Evolutionary conservation across 1,140 invertebrate species (phyloP), one percentile per base, ranked within the genome.

Genomic region (Drosophila nebulosa): DNA sequence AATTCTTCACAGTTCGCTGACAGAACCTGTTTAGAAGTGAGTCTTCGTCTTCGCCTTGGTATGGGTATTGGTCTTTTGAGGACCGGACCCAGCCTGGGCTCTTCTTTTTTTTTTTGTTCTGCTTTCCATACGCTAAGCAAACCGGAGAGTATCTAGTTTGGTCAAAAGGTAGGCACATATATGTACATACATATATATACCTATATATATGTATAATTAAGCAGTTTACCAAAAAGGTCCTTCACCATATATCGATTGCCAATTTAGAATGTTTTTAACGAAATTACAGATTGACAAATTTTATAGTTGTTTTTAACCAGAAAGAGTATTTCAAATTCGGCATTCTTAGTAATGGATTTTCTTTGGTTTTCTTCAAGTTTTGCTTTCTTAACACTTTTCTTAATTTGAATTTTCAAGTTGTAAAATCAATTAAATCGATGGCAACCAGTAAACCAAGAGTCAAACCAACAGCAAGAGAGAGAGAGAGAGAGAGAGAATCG

Each of bases 1-100:
- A 84, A 79, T 84, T 84, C 79, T 84, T 84, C 79, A 84, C 79
- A 77, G 79, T 84, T 84, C 76, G 80, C 76, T 84, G 80, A 84
- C 79, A 79, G 80, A 84, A 84, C 80, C 80, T 79, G 80, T 84
- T 84, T 84, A 32, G 64, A 21, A 24, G 56, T 58, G 56, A 39
- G 26, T 58, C 35, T 32, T 32, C 6, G 56, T 58, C 35, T 27
- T 24, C 4, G 52, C 3, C 1, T 55, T 22, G 24, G 21, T 55
- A 30, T 55, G 9, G 30, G 30, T 32, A 32, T 32, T 32, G 30
- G 30, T 32, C 9, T 10, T 32, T 14, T 18, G 39, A 46, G 39
- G 39, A 46, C 39, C 39, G 39, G 39, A 46, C 39, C n/a, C 16
- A 46, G 14, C 5, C 14, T 21, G 16, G 39, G 16, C 39, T 16